A percentile compares a stretch with the other conserved stretches of the same genome.
phyloP scores from a whole-genome alignment of 2,888 invertebrate species.

The Lypha dubia region DNA sequence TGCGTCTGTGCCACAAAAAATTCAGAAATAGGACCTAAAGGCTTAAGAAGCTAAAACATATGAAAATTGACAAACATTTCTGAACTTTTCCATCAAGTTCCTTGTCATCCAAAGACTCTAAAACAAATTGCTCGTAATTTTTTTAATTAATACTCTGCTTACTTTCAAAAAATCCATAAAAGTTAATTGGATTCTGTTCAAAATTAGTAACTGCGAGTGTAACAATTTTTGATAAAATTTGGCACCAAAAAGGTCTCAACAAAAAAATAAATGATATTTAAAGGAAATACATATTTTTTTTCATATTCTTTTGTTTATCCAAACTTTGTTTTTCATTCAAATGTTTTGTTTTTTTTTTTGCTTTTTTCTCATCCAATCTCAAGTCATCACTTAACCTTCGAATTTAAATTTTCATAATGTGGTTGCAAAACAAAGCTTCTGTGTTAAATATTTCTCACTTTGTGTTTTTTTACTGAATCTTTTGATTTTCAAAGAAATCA shows the following conservation, averaged over 20 bases:
- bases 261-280: not conserved
- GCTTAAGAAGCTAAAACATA: too few species aligned
- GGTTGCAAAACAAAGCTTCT: slow-evolving; percentile 49
- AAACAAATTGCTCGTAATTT: too few species aligned
- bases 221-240: too few species aligned
- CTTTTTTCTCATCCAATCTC: slow-evolving; percentile 31
- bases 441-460: slow-evolving; percentile 49
- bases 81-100: too few species aligned
- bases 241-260: slow-evolving; percentile 30
- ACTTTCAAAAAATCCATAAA: too few species aligned
- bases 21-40: too few species aligned
- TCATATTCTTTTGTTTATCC: slow-evolving; percentile 15
- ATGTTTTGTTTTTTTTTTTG: slow-evolving; percentile 20
- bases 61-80: too few species aligned
- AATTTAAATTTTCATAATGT: slow-evolving; percentile 58
- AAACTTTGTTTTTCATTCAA: slow-evolving; percentile 48
- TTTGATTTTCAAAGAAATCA: slow-evolving; percentile 15
- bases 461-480: not conserved
- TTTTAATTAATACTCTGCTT: too few species aligned
- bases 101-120: too few species aligned
- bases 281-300: slow-evolving; percentile 13
- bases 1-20: too few species aligned
- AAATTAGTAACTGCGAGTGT: too few species aligned
- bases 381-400: slow-evolving; percentile 70
- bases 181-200: too few species aligned